Evolutionary conservation across 2,797 vertebrate species (phyloP).

Genomic region (Brotula barbata): DNA sequence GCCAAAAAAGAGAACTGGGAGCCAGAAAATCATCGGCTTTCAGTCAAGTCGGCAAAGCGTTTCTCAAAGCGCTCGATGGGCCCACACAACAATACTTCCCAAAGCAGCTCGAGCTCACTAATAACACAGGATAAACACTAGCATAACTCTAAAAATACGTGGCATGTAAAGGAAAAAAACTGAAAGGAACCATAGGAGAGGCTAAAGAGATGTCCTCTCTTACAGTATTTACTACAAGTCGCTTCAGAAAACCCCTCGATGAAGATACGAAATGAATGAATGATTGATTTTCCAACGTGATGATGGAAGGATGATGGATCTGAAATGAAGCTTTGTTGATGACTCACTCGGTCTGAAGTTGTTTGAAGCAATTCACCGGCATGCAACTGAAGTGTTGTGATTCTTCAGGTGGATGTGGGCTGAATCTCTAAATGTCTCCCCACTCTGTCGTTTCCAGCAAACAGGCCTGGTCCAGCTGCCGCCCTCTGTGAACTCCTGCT

Average conservation of each 20-base stretch:
- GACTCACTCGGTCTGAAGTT: conserved; percentile 1
- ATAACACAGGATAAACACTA: too few relatives aligned
- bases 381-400: not conserved
- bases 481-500: conserved; percentile 77
- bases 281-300: too few relatives aligned
- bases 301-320: too few relatives aligned
- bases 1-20: not conserved
- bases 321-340: conserved; percentile 1
- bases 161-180: too few relatives aligned
- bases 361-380: not conserved
- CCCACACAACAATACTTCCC: too few relatives aligned
- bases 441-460: conserved; percentile 39
- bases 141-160: too few relatives aligned
- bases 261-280: conserved; percentile 10
- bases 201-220: too few relatives aligned
- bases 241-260: not conserved
- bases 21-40: not conserved
- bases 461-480: conserved; percentile 80
- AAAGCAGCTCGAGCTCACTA: too few relatives aligned
- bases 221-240: too few relatives aligned
- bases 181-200: too few relatives aligned
- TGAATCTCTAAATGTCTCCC: conserved; percentile 14
- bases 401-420: not conserved
- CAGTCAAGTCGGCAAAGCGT: not conserved
- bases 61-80: too few relatives aligned